These are phyloP conservation scores for Phalanger gymnotis DNA, from an alignment of 2,797 vertebrate species.

Conservation along the genomic window DNA sequence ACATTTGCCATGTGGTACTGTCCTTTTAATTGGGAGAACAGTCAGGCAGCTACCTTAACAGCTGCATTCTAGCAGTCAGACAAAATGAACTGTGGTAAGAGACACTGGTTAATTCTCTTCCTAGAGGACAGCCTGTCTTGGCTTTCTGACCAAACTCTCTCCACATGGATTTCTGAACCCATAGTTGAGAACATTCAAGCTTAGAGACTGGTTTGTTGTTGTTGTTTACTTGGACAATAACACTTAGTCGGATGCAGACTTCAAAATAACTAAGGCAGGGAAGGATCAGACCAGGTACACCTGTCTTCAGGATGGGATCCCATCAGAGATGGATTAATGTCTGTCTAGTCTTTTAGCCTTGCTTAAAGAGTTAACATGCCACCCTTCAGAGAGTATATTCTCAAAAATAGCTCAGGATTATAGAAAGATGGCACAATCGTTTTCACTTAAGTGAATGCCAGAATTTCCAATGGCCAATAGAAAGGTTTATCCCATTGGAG, in stretches of 20 bases:
- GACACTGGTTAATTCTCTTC: neutral
- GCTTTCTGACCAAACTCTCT: conserved; percentile 44
- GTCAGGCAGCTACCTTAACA: conserved; percentile 66
- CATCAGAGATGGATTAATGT: neutral
- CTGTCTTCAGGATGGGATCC: neutral
- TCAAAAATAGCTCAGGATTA: conserved; percentile 1
- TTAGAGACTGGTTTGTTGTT: neutral
- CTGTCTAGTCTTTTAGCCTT: neutral
- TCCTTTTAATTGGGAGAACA: conserved; percentile 62
- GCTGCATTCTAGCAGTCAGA: conserved; percentile 56
- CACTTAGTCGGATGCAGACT: conserved; percentile 8
- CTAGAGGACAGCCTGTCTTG: neutral
- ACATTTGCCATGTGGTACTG: conserved; percentile 61
- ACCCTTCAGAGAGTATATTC: conserved; percentile 21
- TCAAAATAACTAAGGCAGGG: conserved; percentile 39
- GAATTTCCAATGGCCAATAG: neutral
- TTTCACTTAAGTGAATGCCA: conserved; percentile 41
- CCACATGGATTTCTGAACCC: conserved; percentile 48
- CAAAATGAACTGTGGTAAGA: neutral
- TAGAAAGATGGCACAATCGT: conserved; percentile 13
- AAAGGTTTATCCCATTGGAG: neutral
- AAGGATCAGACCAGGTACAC: conserved; percentile 15
- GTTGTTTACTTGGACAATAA: neutral
- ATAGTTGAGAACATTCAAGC: conserved; percentile 63
- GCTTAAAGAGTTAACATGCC: conserved; percentile 9